phyloP scores from a whole-genome alignment of 1,140 invertebrate species.

The Ooceraea biroi region DNA sequence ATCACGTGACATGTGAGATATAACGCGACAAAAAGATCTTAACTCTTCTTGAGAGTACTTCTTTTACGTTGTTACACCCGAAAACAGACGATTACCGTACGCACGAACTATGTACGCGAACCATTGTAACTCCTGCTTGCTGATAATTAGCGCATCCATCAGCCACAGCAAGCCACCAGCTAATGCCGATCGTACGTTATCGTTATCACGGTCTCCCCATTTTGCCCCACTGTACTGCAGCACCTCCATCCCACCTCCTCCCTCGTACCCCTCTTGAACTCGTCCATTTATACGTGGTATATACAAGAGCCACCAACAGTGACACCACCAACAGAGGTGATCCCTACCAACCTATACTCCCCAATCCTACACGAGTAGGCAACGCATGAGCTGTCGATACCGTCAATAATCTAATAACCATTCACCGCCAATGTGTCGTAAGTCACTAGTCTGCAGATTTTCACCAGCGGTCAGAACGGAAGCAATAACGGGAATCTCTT shows the following conservation, averaged over 20 bases:
- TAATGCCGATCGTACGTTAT: conserved; percentile 87
- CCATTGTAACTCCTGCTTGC: conserved; percentile 86
- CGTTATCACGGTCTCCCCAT: conserved; percentile 84
- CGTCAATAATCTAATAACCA: conserved; percentile 86
- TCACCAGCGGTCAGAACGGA: conserved; percentile 76
- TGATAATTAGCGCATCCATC: conserved; percentile 87
- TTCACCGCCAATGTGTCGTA: conserved; percentile 83
- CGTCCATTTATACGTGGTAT: conserved; percentile 77
- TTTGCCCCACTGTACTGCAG: conserved; percentile 73
- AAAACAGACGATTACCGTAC: conserved; percentile 71
- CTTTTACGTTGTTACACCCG: conserved; percentile 64
- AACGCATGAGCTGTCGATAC: conserved; percentile 85
- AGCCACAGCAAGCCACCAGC: conserved; percentile 85
- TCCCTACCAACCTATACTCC: conserved; percentile 27
- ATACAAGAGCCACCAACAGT: conserved; percentile 75
- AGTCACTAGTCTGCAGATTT: conserved; percentile 83
- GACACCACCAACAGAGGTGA: conserved; percentile 56
- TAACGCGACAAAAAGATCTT: neutral
- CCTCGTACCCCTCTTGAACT: conserved; percentile 49
- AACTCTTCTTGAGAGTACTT: conserved; percentile 45
- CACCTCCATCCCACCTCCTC: conserved; percentile 59
- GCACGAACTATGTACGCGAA: conserved; percentile 71
- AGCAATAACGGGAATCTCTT: conserved; percentile 79
- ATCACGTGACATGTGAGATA: neutral
- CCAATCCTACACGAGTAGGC: conserved; percentile 75